Evolutionary conservation across 2,888 invertebrate genomes (phyloP), one percentile per base, ranked within the genome.

Genomic region (Drosophila borborema): DNA sequence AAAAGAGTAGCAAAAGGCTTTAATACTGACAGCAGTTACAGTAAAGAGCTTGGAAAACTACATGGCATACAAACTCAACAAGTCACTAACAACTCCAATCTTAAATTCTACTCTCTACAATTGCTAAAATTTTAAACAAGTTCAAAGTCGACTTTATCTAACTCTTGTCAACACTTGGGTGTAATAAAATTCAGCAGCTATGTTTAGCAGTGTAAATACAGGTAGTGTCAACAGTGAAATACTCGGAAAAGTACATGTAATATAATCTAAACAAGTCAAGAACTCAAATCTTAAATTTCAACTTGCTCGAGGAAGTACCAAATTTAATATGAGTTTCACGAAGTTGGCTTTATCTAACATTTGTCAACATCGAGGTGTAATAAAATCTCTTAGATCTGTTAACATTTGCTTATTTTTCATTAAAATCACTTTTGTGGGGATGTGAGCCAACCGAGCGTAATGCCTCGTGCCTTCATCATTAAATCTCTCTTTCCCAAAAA

Each of bases 381-480:
- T 20, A 23, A 59, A 20, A 40, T 12, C 40, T 41, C 14, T 23
- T 10, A n/a, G 18, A 60, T 49, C 23, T 49, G 10, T 9, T 43
- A 20, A 34, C 23, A 34, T n/a, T 45, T n/a, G 14, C 23, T 51
- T 58, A 41, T 36, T 23, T 49, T 43, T 16, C 45, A 41, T n/a
- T 20, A 16, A 60, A 60, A 48, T 34, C 45, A 18, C 4, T 38
- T 62, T 63, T 2, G 16, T 23, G 46, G 10, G n/a, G 18, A 41
- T 23, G 56, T 38, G 56, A 31, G 56, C 28, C 54, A 49, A 2
- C 38, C 36, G 56, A 62, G 64, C 58, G 64, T 51, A 55, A 18
- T 48, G 41, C 46, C 41, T 48, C 66, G 41, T 67, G 68, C 38
- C 23, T 40, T 40, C 40, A 55, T 53, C 51, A 31, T 56, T 31